Conservation (phyloP, 2,888 invertebrate genomes). For the Polydrusus cervinus region DNA sequence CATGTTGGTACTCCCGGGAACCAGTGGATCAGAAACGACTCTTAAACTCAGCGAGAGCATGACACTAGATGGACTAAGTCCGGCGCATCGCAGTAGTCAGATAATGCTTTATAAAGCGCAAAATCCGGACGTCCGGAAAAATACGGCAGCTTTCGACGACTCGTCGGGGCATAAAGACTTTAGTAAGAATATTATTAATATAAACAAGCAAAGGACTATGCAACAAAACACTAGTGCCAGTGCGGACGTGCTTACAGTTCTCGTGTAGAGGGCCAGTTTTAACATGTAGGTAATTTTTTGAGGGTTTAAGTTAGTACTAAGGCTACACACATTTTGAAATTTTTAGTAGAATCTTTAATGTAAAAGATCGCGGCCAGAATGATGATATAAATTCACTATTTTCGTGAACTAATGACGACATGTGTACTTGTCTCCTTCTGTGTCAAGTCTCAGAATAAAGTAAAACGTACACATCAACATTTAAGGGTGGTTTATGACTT, state of each 20-base stretch:
- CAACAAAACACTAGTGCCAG: constrained; percentile 67
- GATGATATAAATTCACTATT: no score
- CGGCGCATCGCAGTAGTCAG: constrained; percentile 75
- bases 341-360: not conserved
- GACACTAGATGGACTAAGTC: constrained; percentile 68
- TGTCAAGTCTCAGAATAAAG: no score
- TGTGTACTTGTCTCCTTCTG: no score
- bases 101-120: constrained; percentile 88
- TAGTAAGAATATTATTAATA: constrained; percentile 82
- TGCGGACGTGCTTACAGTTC: constrained; percentile 74
- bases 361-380: not conserved
- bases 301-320: constrained; percentile 23
- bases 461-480: no score
- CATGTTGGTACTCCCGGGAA: constrained; percentile 71
- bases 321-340: constrained; percentile 20
- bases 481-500: no score
- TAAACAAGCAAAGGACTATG: constrained; percentile 71
- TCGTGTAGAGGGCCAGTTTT: constrained; percentile 72
- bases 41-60: constrained; percentile 65
- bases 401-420: no score
- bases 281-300: constrained; percentile 46
- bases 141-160: constrained; percentile 80
- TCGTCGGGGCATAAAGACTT: constrained; percentile 80
- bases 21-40: constrained; percentile 66
- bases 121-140: constrained; percentile 88